Base-by-base conservation (phyloP, 1,140 invertebrate species). In the Camponotus vicinus region DNA sequence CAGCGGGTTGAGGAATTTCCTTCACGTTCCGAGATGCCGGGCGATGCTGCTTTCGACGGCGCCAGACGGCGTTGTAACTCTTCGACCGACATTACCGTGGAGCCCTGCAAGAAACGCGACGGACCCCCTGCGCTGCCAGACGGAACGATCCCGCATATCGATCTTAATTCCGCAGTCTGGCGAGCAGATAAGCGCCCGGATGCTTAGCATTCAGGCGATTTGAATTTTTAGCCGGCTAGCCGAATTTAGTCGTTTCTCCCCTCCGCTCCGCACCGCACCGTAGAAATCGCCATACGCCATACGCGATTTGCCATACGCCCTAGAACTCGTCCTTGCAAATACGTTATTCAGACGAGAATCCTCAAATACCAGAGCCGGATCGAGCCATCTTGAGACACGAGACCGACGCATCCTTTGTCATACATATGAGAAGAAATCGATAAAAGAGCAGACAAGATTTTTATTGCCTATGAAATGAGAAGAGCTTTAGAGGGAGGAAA, bases 81-180 rank as follows among this genome's bases (percentile, higher is more conserved):
- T 61, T 61, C 40, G 78, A 80, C 79, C 69, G 69, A 61, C 79
- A 83, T 83, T 83, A 83, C 69, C 69, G 79, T 82, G n/a, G 79
- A 27, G 40, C 32, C 37, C 27, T 21, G 42, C 79, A 83, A 83
- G 79, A 83, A 83, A 83, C 79, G 79, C 69, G 55, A 21, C 52
- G 67, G 37, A 27, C 37, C 52, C 52, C 52, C 45, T 49, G 45
- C 67, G 49, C 78, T 37, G 69, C 79, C 79, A 83, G 79, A 83
- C 69, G 79, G 55, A 83, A 83, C 79, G 79, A 83, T 83, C 79
- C 79, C 79, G 79, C 79, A 83, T 83, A 83, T 83, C 79, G 79
- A 83, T 83, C 79, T 83, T 83, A 83, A 83, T 83, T 75, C 79
- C 79, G 79, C 79, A 83, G 79, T 83, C 79, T 83, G 40, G 79